phyloP scores from a whole-genome alignment of 2,113 vertebrate species.

The Melanocharis versteri region DNA sequence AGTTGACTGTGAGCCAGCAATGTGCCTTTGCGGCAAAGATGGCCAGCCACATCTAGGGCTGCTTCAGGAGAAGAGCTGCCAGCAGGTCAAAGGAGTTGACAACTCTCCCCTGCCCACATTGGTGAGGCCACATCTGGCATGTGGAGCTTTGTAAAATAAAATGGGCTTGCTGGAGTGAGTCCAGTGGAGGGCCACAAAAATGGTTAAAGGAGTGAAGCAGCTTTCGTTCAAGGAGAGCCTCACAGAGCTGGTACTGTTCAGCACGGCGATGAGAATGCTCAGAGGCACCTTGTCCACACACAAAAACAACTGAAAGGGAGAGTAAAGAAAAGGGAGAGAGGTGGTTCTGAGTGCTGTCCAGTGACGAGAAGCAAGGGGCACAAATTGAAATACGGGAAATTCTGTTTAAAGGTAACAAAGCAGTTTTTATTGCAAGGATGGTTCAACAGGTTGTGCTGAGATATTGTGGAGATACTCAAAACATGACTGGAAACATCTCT shows the following conservation, averaged over 20 bases:
- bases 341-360: background rate
- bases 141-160: background rate
- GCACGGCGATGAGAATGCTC: rapidly evolving
- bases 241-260: background rate
- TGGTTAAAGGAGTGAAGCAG: background rate
- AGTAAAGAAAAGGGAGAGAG: background rate
- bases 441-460: background rate
- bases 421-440: background rate
- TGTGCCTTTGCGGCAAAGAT: background rate
- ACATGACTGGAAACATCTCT: background rate
- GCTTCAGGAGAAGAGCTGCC: background rate
- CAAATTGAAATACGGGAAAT: background rate
- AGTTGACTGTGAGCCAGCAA: background rate
- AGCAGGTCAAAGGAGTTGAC: background rate
- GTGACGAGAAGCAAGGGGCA: background rate
- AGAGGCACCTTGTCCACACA: background rate
- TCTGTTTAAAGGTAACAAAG: background rate
- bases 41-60: background rate
- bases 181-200: background rate
- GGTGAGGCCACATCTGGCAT: rapidly evolving
- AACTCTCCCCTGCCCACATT: background rate
- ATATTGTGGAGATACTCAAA: background rate
- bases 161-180: background rate
- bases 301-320: background rate
- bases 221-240: background rate